These are phyloP conservation scores for Clarias gariepinus DNA, from an alignment of 2,113 vertebrate genomes.

Conservation along the genomic window DNA sequence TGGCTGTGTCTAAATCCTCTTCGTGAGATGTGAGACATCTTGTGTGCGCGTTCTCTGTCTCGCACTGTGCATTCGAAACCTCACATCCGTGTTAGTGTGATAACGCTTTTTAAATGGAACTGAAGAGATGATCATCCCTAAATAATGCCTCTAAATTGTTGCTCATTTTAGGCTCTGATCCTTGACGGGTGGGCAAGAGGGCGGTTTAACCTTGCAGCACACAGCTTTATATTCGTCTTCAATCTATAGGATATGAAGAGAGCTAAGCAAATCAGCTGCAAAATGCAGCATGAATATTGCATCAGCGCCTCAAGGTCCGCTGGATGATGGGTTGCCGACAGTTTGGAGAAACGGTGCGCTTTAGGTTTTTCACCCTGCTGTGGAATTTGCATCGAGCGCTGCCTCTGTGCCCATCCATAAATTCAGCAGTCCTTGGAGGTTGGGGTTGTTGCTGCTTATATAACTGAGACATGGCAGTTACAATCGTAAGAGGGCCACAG, in stretches of 20 bases:
- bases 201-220: slow-evolving; percentile 1
- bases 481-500: neutral
- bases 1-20: neutral
- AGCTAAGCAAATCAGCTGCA: slow-evolving; percentile 46
- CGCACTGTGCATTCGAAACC: slow-evolving; percentile 4
- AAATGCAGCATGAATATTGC: slow-evolving; percentile 53
- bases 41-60: slow-evolving; percentile 10
- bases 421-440: slow-evolving; percentile 44
- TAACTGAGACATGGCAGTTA: neutral
- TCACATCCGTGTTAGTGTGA: slow-evolving; percentile 11
- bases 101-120: slow-evolving; percentile 32
- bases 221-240: slow-evolving; percentile 35
- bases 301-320: slow-evolving; percentile 45
- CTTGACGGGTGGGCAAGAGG: neutral
- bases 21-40: neutral
- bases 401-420: slow-evolving; percentile 37
- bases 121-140: slow-evolving; percentile 24
- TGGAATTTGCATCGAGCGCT: slow-evolving; percentile 44
- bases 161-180: slow-evolving; percentile 15
- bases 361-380: slow-evolving; percentile 32
- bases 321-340: slow-evolving; percentile 38
- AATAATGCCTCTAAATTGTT: slow-evolving; percentile 43
- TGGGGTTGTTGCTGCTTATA: slow-evolving; percentile 7
- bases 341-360: slow-evolving; percentile 16
- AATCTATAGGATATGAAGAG: slow-evolving; percentile 37